A percentile compares a stretch with the other conserved stretches of the same genome.
These are phyloP conservation scores for Amblyjoppa fuscipennis DNA, from an alignment of 2,888 invertebrate genomes.

Conservation along the genomic window DNA sequence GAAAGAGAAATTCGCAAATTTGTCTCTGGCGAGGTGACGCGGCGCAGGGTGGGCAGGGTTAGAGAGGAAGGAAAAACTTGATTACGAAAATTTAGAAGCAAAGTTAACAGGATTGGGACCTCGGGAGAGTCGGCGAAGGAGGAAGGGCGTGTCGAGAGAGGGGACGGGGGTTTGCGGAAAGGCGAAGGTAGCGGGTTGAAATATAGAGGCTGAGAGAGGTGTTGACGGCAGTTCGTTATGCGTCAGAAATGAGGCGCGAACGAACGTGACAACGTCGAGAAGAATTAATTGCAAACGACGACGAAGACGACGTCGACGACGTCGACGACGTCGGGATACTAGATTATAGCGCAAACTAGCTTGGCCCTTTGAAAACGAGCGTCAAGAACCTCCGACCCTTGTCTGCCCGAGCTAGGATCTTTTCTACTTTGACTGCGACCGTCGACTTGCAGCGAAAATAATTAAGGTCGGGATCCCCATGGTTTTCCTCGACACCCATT, in stretches of 20 bases:
- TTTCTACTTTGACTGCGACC: constrained; percentile 26
- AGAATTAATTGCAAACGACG: constrained; percentile 83
- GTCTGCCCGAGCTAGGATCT: constrained; percentile 19
- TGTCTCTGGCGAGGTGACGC: constrained; percentile 70
- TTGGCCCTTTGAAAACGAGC: constrained; percentile 74
- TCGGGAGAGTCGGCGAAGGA: constrained; percentile 31
- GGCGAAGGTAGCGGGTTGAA: constrained; percentile 71
- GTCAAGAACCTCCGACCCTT: constrained; percentile 17
- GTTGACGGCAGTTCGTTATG: constrained; percentile 78
- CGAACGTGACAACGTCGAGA: constrained; percentile 82
- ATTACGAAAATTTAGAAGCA: constrained; percentile 82
- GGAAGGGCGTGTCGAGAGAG: constrained; percentile 22
- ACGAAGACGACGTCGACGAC: constrained; percentile 52
- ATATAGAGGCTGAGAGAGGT: constrained; percentile 24
- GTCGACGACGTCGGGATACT: constrained; percentile 72
- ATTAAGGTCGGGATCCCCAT: background rate
- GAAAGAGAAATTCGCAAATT: constrained; percentile 79
- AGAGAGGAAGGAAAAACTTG: constrained; percentile 79
- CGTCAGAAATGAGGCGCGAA: constrained; percentile 82
- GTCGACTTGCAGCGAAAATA: constrained; percentile 3
- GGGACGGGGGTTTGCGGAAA: constrained; percentile 66
- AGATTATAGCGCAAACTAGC: constrained; percentile 81
- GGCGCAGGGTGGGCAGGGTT: background rate
- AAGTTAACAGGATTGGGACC: constrained; percentile 79
- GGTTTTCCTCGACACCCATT: background rate